phyloP scores from a whole-genome alignment of 2,888 invertebrate species.

The Sesia bembeciformis region DNA sequence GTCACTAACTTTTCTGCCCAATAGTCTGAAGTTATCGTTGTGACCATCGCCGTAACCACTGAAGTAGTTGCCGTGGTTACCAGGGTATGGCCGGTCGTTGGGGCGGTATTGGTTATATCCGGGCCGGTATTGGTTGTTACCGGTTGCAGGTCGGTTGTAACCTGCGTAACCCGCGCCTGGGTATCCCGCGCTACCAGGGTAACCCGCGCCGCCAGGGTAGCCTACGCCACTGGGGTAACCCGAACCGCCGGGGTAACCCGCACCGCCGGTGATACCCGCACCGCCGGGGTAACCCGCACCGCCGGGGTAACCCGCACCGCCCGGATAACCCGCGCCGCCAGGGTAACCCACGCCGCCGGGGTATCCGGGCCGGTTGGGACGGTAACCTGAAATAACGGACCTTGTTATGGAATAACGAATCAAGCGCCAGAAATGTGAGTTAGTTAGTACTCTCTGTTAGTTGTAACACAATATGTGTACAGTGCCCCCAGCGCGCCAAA shows the following conservation, averaged over 20 bases:
- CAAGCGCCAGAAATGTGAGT: not conserved
- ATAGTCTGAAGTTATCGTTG: constrained; percentile 37
- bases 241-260: not conserved
- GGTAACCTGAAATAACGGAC: constrained; percentile 8
- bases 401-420: not conserved
- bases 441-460: too few species aligned
- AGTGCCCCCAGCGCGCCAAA: too few species aligned
- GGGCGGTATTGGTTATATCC: constrained; percentile 15
- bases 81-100: constrained; percentile 22
- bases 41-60: constrained; percentile 43
- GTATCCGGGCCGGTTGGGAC: constrained; percentile 27
- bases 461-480: too few species aligned
- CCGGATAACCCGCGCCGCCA: constrained; percentile 18
- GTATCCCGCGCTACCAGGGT: constrained; percentile 13
- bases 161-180: constrained; percentile 18
- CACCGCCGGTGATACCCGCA: constrained; percentile 23
- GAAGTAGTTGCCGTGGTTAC: constrained; percentile 38
- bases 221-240: constrained; percentile 25
- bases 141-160: constrained; percentile 24
- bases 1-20: constrained; percentile 44
- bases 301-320: constrained; percentile 23
- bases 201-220: constrained; percentile 24
- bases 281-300: constrained; percentile 11
- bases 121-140: constrained; percentile 18
- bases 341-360: constrained; percentile 21